Base-by-base conservation (phyloP, 2,797 vertebrate genomes). In the Eutrigla gurnardus region DNA sequence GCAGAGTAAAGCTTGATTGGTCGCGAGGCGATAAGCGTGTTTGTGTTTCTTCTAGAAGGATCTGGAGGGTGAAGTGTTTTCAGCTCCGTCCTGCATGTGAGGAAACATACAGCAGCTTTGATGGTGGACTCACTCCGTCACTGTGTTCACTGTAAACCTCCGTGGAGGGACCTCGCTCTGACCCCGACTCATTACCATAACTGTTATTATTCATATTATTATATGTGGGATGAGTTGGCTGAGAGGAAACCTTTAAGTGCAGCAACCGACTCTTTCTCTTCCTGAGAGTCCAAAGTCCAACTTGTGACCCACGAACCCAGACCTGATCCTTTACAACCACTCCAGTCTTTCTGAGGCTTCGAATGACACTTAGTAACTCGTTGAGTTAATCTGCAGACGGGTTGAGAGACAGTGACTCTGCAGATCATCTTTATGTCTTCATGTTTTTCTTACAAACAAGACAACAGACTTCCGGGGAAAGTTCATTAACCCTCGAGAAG, bases 271-370 rank as follows among this genome's bases (percentile, higher is more conserved):
- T 32, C 12, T 42, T 25, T 25, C 0, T 60, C 49, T 54, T 4
- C 37, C 7, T 75, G 25, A 61, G 40, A 87, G 93, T 90, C 80
- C 93, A 94, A 94, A 93, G 94, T 95, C 86, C 91, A 92, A 42
- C 61, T 68, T 68, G 54, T 61, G 62, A 43, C 49, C 25, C 8
- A n/a, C n/a, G 32, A 25, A 25, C 25, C 25, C 25, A 25, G 25
- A 25, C 25, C 25, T 25, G 25, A 69, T 59, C 7, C 7, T 12
- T 39, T 1, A 25, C 10, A 47, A 60, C 50, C 9, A 68, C 11
- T 13, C 40, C 2, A 11, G 32, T 63, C 17, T 62, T 4, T 13
- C 4, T 58, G 25, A 50, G 10, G 35, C 9, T 61, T 62, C 1
- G 42, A 35, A 53, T 57, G 14, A 0, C 9, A 25, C 18, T 54